Conservation (phyloP, 2,797 vertebrate species). For the Tinamus major region DNA sequence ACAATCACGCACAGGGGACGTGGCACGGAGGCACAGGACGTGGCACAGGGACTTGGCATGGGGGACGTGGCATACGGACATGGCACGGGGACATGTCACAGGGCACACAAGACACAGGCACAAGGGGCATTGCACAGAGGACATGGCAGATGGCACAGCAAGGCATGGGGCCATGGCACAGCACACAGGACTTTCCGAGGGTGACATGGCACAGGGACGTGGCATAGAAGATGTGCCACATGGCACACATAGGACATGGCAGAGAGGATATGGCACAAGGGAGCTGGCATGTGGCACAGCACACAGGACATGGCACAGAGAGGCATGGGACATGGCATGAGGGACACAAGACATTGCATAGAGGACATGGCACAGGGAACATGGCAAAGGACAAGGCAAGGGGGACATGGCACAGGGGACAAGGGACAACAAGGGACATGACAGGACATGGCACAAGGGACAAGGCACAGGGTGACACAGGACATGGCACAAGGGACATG, state of each 20-base stretch:
- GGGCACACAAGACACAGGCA: no score
- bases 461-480: fast-evolving
- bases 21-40: no score
- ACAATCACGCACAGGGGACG: no score
- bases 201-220: neutral
- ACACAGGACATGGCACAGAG: neutral
- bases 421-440: neutral
- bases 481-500: fast-evolving
- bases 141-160: no score
- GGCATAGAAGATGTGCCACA: neutral
- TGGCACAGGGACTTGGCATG: no score
- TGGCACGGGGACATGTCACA: no score
- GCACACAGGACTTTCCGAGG: no score
- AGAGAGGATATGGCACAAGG: neutral
- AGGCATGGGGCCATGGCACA: no score
- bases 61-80: no score
- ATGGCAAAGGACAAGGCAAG: no score
- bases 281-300: no score
- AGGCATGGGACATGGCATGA: neutral
- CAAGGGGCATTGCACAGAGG: no score
- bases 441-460: neutral
- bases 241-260: neutral
- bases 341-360: neutral
- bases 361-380: fast-evolving
- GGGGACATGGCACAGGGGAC: neutral